Evolutionary conservation across 2,113 vertebrate species (phyloP).

Genomic region (Xiphias gladius): DNA sequence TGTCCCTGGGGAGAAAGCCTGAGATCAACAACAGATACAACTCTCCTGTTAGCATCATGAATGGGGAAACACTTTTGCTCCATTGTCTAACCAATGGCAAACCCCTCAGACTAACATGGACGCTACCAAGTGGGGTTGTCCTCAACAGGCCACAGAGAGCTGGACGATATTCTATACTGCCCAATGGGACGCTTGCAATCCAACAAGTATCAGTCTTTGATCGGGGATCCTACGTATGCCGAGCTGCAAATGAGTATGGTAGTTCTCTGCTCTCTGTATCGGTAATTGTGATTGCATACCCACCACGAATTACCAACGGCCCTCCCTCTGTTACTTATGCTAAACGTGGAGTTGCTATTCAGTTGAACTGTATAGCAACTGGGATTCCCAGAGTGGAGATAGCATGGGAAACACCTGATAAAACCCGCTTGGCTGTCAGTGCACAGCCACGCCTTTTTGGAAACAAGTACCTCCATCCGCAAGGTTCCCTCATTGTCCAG

Average conservation of each 20-base stretch:
- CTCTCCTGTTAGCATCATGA: slow-evolving; percentile 86
- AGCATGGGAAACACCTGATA: slow-evolving; percentile 92
- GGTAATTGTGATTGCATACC: slow-evolving; percentile 89
- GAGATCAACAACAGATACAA: slow-evolving; percentile 84
- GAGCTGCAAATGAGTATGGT: slow-evolving; percentile 84
- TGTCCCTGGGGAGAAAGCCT: slow-evolving; percentile 86
- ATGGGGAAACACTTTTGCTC: slow-evolving; percentile 89
- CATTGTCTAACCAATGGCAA: slow-evolving; percentile 83
- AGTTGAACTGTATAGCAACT: slow-evolving; percentile 88
- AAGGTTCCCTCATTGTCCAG: slow-evolving; percentile 91
- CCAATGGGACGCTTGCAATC: slow-evolving; percentile 90
- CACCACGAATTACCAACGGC: slow-evolving; percentile 89
- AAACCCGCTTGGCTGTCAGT: slow-evolving; percentile 82
- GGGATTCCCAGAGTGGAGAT: slow-evolving; percentile 89
- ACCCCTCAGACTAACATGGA: slow-evolving; percentile 85
- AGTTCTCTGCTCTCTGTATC: slow-evolving; percentile 82
- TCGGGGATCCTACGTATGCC: slow-evolving; percentile 90
- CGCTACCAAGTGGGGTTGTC: slow-evolving; percentile 86
- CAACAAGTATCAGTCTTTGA: slow-evolving; percentile 89
- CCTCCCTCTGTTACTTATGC: slow-evolving; percentile 87
- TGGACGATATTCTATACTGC: slow-evolving; percentile 86
- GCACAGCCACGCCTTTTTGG: slow-evolving; percentile 89
- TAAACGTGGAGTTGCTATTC: slow-evolving; percentile 87
- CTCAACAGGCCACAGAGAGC: slow-evolving; percentile 85
- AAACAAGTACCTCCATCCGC: slow-evolving; percentile 91